Evolutionary conservation across 1,140 invertebrate genomes (phyloP), one percentile per base, ranked within the genome.

Genomic region (Eufriesea mexicana): DNA sequence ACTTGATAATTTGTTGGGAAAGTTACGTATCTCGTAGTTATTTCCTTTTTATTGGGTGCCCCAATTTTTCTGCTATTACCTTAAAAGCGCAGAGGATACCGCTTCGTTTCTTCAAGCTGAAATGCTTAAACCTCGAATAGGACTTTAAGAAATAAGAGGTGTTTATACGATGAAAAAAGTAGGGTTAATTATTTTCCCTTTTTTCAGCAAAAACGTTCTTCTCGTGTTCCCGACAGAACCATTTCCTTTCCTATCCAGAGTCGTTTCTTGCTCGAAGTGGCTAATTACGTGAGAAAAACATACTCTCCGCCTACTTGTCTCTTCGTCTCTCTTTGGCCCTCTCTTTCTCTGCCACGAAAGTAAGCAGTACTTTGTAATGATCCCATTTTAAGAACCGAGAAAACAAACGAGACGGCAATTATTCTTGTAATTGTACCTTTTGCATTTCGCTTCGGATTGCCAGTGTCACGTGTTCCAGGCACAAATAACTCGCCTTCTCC

Each of bases 271-370:
- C 70, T 45, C 79, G 35, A 77, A 83, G 66, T 76, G 78, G 86
- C 78, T 88, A 88, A 88, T 88, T 88, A 88, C 86, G 86, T 83
- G 78, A 82, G 83, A 88, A 79, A 88, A 88, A 82, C 79, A 75
- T 79, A 83, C 83, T 71, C 47, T 61, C 20, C 25, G 10, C 25
- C 59, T 49, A 10, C 35, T 59, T 47, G 42, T 61, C n/a, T 51
- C n/a, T 49, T 20, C 18, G 10, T 28, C 2, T 4, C 42, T 28
- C 16, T 42, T 14, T 25, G 6, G 0, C 28, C n/a, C n/a, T 42
- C 42, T 9, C 25, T 18, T 49, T 54, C 23, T 18, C n/a, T n/a
- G 16, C 28, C 59, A 28, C 75, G 59, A 84, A 86, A 79, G 51
- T 67, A 61, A 84, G 71, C 72, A 59, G 66, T 87, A 86, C 71